Percentiles rank a stretch among this genome's conserved stretches.
These are phyloP conservation scores for Chaetura pelagica DNA, from an alignment of 2,113 vertebrate genomes.

Conservation along the genomic window DNA sequence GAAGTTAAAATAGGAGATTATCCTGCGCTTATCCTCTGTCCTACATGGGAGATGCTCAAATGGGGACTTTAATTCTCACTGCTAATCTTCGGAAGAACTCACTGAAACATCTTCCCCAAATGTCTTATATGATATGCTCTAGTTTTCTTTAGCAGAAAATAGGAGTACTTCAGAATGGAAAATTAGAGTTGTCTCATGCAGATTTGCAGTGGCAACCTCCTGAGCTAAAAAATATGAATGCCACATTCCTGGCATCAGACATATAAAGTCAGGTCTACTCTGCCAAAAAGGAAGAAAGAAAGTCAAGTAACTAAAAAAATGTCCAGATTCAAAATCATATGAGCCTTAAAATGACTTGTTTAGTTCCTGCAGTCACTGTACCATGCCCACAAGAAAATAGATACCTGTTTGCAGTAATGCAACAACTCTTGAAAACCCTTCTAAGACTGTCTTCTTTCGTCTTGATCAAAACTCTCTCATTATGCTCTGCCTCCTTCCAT, in stretches of 20 bases:
- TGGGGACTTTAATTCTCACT: neutral
- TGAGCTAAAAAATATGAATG: constrained; percentile 19
- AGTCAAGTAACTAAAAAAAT: neutral
- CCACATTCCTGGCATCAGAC: neutral
- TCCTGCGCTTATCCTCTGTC: neutral
- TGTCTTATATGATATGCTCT: neutral
- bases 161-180: neutral
- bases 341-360: neutral
- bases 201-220: neutral
- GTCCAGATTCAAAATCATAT: neutral
- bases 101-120: neutral
- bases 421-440: constrained; percentile 23
- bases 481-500: constrained; percentile 7
- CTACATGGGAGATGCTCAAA: neutral
- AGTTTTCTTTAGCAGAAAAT: neutral
- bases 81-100: neutral
- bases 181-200: neutral
- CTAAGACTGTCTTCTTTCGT: neutral
- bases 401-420: constrained; percentile 17
- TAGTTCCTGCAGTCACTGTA: neutral
- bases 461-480: neutral
- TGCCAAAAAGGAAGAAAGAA: neutral
- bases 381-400: neutral
- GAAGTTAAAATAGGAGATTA: neutral
- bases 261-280: neutral